Evolutionary conservation across 1,140 invertebrate species (phyloP).

Genomic region (Oryzaephilus surinamensis): DNA sequence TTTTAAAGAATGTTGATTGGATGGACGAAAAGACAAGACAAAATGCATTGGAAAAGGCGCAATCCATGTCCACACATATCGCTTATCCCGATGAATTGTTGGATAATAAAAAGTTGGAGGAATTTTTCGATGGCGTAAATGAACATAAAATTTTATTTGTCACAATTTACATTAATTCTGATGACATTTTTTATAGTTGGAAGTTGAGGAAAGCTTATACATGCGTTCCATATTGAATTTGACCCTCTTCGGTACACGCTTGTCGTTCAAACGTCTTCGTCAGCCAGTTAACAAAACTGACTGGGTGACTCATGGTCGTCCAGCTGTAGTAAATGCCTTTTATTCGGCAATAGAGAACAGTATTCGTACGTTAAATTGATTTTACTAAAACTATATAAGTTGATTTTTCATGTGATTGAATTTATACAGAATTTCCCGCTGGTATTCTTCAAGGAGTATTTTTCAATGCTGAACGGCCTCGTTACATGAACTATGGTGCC

Average conservation of each 20-base stretch:
- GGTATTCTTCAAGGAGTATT: constrained; percentile 66
- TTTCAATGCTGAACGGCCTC: constrained; percentile 55
- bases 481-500: constrained; percentile 64
- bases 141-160: no score
- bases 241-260: constrained; percentile 48
- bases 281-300: constrained; percentile 56
- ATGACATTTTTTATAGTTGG: constrained; percentile 37
- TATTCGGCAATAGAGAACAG: constrained; percentile 57
- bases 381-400: not conserved
- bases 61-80: constrained; percentile 43
- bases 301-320: constrained; percentile 52
- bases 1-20: constrained; percentile 56
- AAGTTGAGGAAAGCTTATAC: constrained; percentile 42
- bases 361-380: constrained; percentile 46
- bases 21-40: constrained; percentile 54
- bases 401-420: not conserved
- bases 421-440: constrained; percentile 54
- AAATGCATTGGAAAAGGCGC: constrained; percentile 45
- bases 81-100: constrained; percentile 50
- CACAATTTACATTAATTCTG: constrained; percentile 1
- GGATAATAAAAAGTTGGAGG: constrained; percentile 42
- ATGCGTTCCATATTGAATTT: constrained; percentile 49
- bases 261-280: constrained; percentile 47
- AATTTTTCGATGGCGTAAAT: constrained; percentile 35
- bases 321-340: constrained; percentile 57